phyloP scores from a whole-genome alignment of 2,888 invertebrate genomes.

The Erebia aethiops region DNA sequence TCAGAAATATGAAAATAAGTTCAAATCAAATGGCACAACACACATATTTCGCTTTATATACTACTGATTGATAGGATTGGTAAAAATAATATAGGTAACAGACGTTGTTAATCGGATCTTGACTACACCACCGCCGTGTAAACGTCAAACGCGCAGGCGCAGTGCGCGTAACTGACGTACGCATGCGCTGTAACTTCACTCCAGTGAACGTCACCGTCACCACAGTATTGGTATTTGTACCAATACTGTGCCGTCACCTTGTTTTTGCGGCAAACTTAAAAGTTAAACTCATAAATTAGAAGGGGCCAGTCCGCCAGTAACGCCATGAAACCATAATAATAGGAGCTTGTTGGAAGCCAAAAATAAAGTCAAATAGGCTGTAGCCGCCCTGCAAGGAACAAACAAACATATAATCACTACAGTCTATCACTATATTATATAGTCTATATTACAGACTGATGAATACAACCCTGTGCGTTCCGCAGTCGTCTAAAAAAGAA shows the following conservation, averaged over 20 bases:
- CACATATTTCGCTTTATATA: constrained; percentile 39
- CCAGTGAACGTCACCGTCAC: constrained; percentile 48
- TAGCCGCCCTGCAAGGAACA: too few relatives aligned
- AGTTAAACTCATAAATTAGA: constrained; percentile 14
- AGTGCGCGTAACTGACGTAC: constrained; percentile 79
- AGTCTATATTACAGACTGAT: too few relatives aligned
- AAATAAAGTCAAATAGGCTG: too few relatives aligned
- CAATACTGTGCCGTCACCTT: constrained; percentile 32
- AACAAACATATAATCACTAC: too few relatives aligned
- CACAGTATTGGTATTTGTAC: too few relatives aligned
- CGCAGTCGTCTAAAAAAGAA: too few relatives aligned
- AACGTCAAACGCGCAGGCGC: constrained; percentile 82
- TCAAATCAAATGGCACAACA: constrained; percentile 64
- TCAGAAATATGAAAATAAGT: constrained; percentile 21
- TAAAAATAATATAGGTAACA: constrained; percentile 62
- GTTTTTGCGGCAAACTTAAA: constrained; percentile 40
- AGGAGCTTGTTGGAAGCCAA: too few relatives aligned
- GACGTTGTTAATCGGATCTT: constrained; percentile 83
- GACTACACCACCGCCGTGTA: constrained; percentile 81
- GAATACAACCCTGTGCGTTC: too few relatives aligned
- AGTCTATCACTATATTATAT: too few relatives aligned
- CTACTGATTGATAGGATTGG: constrained; percentile 42
- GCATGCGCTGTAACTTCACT: constrained; percentile 75
- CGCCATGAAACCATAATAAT: not conserved
- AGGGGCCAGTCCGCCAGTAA: not conserved